phyloP scores from a whole-genome alignment of 2,797 vertebrate species.

The Pristis pectinata region DNA sequence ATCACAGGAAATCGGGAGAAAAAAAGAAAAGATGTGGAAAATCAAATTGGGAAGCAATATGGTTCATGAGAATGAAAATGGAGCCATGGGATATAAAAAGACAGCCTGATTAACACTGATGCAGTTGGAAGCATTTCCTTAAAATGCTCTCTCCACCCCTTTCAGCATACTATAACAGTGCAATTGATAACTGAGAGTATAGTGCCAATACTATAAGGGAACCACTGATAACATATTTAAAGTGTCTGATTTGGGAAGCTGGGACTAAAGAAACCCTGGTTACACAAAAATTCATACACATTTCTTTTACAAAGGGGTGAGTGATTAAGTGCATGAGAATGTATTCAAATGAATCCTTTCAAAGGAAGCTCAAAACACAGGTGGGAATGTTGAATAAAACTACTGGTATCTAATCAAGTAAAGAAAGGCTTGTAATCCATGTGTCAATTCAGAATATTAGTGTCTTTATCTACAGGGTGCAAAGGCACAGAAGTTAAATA shows the following conservation, averaged over 20 bases:
- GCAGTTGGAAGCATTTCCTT: not conserved
- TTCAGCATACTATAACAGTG: not conserved
- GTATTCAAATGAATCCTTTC: not conserved
- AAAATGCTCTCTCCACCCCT: not conserved
- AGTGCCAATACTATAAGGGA: not conserved
- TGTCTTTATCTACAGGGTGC: not conserved
- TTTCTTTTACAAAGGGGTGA: not conserved
- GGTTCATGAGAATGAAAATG: not conserved
- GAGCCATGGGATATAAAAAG: not conserved
- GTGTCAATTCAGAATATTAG: not conserved
- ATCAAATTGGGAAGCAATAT: slow-evolving; percentile 35
- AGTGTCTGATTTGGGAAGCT: not conserved
- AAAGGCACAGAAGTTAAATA: not conserved
- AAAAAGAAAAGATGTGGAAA: slow-evolving; percentile 39
- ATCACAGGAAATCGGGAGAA: slow-evolving; percentile 40
- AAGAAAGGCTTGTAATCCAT: not conserved
- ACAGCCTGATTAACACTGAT: not conserved
- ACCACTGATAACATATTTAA: not conserved
- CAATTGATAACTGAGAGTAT: not conserved
- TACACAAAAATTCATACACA: not conserved
- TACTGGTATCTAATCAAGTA: not conserved
- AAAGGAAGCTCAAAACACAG: not conserved
- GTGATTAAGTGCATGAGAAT: too few species aligned
- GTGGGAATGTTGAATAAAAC: not conserved
- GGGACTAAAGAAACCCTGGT: too few species aligned